Evolutionary conservation across 1,140 invertebrate species (phyloP), one percentile per base, ranked within the genome.

Genomic region (Cepaea nemoralis): DNA sequence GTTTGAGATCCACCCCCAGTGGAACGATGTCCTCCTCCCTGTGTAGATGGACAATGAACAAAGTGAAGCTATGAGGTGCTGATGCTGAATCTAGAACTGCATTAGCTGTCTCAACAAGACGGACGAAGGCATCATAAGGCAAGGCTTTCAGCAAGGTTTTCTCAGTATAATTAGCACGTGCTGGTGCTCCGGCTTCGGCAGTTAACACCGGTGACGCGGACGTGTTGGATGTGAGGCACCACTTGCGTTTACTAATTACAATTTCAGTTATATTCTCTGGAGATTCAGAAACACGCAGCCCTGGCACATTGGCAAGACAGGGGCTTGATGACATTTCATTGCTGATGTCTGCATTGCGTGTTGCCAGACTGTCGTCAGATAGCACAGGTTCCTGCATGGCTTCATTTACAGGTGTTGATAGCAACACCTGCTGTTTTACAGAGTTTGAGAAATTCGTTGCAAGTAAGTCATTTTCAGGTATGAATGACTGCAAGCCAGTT

Each of bases 211-310:
- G 76, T 37, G 8, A 8, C 14, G 12, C 37, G 10, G 50, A 39
- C 37, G 5, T 40, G 35, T 35, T 77, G 76, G 76, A 77, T 22
- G 3, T 63, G 31, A 77, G 37, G n/a, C 50, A 39, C 76, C 76
- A 77, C 55, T 37, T 63, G 6, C 76, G 27, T n/a, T 59, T 63
- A 48, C 76, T 77, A 0, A 1, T 45, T 27, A 75, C 31, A 33
- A n/a, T 71, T 10, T 31, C 59, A 6, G 19, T 6, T 31, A n/a
- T n/a, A n/a, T n/a, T n/a, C n/a, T n/a, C n/a, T n/a, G n/a, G n/a
- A n/a, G n/a, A n/a, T n/a, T n/a, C n/a, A n/a, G n/a, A n/a, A n/a
- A n/a, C n/a, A n/a, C n/a, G n/a, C n/a, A n/a, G n/a, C n/a, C n/a
- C n/a, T n/a, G n/a, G n/a, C n/a, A n/a, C n/a, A n/a, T n/a, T n/a